Evolutionary conservation across 2,888 invertebrate genomes (phyloP), one percentile per base, ranked within the genome.

Genomic region (Dendrolimus pini): DNA sequence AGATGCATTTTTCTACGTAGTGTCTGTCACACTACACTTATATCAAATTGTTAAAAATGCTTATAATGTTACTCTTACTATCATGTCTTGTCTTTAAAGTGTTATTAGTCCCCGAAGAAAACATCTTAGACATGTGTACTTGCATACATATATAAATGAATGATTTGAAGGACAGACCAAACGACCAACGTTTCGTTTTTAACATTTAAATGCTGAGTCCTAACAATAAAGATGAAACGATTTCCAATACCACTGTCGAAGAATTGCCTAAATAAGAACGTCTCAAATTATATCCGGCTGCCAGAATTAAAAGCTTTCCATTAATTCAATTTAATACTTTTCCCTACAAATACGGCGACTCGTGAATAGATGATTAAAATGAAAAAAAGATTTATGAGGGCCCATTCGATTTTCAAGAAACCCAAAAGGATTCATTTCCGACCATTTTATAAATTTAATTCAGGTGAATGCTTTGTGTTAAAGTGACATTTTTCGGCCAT

Each of bases 361-460:
- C 9, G 47, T 47, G 47, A 47, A 47, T 47, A 47, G 47, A 47
- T 9, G 62, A 67, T 70, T 63, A 65, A 65, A 68, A 67, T 70
- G 60, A 70, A 70, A 69, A 71, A 56, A 56, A 65, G 64, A 72
- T 72, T 72, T 74, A 74, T 65, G 61, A 59, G 61, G 63, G 65
- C 64, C 61, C 61, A 56, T 52, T 59, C 61, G 65, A 67, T 67
- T 59, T 59, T 61, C 62, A 61, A 66, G 64, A 60, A 64, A 65
- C 62, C 69, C 63, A 47, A 65, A 67, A 69, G 65, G 66, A 66
- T 70, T 69, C 63, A 70, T 70, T 69, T 70, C 70, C 69, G 67
- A 18, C 61, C 62, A 61, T 70, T 65, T 47, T 47, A 47, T 65
- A 69, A 70, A 68, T 70, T 59, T 55, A 59, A 47, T 47, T 59